A percentile compares a stretch with the other conserved stretches of the same genome.
These are phyloP conservation scores for Scatophagus argus DNA, from an alignment of 2,113 vertebrate genomes.

Conservation along the genomic window DNA sequence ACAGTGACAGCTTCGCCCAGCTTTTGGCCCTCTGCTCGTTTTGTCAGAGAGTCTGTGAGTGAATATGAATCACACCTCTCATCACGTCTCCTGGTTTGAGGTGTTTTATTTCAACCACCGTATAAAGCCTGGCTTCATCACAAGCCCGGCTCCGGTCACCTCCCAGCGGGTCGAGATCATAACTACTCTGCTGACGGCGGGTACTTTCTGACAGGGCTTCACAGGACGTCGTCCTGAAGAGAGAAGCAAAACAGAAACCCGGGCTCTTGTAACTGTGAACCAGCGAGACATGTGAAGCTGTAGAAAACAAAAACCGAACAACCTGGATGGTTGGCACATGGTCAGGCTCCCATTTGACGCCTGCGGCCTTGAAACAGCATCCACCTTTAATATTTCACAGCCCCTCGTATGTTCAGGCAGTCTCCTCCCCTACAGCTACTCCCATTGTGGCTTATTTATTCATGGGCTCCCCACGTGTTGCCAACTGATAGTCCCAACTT, in stretches of 20 bases:
- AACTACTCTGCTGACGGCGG: constrained; percentile 54
- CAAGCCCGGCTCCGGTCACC: constrained; percentile 34
- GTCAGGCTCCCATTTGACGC: constrained; percentile 49
- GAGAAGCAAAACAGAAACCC: constrained; percentile 14
- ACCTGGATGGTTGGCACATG: constrained; percentile 58
- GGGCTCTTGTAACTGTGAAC: constrained; percentile 15
- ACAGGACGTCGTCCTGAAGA: constrained; percentile 33
- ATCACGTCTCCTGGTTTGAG: constrained; percentile 4
- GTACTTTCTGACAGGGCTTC: constrained; percentile 57
- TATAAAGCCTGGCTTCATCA: constrained; percentile 34
- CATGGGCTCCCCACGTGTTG: constrained; percentile 49
- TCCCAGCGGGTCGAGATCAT: constrained; percentile 52
- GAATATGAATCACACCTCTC: constrained; percentile 18
- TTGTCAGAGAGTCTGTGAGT: not conserved
- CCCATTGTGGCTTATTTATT: constrained; percentile 70
- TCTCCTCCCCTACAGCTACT: constrained; percentile 69
- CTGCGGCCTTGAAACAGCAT: constrained; percentile 66
- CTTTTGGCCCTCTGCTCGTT: constrained; percentile 6
- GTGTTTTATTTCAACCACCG: not conserved
- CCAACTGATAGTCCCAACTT: constrained; percentile 55
- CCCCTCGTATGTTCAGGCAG: constrained; percentile 75
- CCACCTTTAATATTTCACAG: constrained; percentile 80
- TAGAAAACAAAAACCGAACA: constrained; percentile 6
- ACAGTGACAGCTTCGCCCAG: constrained; percentile 30
- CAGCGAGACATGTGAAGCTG: constrained; percentile 20